Base-by-base conservation (phyloP, 2,113 vertebrate species). In the Mobula birostris region DNA sequence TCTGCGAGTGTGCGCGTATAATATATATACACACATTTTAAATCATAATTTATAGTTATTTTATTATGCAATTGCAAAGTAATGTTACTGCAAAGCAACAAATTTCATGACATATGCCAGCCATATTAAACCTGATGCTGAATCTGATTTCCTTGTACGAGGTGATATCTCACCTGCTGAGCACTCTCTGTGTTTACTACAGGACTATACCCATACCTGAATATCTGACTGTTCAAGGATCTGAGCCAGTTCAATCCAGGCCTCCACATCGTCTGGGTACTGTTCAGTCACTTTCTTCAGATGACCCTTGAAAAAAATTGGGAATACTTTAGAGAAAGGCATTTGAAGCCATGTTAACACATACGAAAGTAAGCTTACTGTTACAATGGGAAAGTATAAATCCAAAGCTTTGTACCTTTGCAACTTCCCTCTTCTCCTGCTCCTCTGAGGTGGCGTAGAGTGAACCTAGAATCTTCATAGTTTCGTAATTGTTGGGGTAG, bases 201-300 rank as follows among this genome's bases (percentile, higher is more conserved):
- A 61, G 48, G 11, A 27, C 29, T 61, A 1, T 27, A 24, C 15
- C 61, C 94, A 94, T 96, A 98, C 98, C 98, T 98, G 99, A 95
- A 99, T 99, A 95, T 99, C 99, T 0, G 99, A 99, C 97, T 99
- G 99, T 95, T 99, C 99, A 94, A 99, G 96, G 96, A 99, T 99
- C 95, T 99, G 99, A 88, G 98, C 99, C 94, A 99, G 95, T 95
- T 99, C 99, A 94, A 99, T 99, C 99, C 99, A 99, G 0, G 99
- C 99, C 95, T 99, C 99, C 94, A 99, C 98, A 36, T 99, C 99
- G 96, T 99, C 99, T 21, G 99, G 98, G 95, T 99, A 99, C 87
- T 99, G 99, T 95, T 99, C 99, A 1, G 99, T 99, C 61, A 99
- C 98, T 95, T 99, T 99, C 95, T 99, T 99, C 94, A 99, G 96